phyloP scores from a whole-genome alignment of 2,888 invertebrate genomes.

The Stegophylla sp. region DNA sequence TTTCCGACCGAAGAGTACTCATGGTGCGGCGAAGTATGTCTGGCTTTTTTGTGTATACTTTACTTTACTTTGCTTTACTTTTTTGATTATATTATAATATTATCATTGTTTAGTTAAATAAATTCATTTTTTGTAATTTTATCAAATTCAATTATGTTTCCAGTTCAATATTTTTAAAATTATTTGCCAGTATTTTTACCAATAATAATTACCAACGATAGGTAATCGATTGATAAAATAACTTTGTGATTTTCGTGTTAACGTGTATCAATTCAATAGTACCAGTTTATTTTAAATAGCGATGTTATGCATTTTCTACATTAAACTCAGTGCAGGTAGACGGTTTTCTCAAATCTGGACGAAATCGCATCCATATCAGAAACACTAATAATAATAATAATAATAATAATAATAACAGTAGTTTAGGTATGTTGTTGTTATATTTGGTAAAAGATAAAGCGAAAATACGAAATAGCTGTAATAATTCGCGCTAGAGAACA shows the following conservation, averaged over 20 bases:
- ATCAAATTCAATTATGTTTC: too few species aligned
- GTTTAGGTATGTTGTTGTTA: background rate
- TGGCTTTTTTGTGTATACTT: too few species aligned
- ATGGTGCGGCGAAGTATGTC: too few species aligned
- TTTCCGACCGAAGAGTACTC: too few species aligned
- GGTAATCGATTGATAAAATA: too few species aligned
- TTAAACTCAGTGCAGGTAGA: background rate
- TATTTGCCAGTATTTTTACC: too few species aligned
- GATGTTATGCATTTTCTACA: background rate
- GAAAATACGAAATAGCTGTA: slow-evolving; percentile 9
- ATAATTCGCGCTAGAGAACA: slow-evolving; percentile 25
- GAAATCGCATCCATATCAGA: background rate
- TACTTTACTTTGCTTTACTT: too few species aligned
- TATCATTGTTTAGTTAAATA: background rate
- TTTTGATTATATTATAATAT: too few species aligned
- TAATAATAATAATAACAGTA: slow-evolving; percentile 10
- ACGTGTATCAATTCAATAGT: background rate
- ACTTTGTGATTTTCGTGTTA: too few species aligned
- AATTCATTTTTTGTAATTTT: too few species aligned
- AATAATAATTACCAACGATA: too few species aligned
- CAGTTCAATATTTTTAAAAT: background rate
- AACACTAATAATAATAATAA: slow-evolving; percentile 19
- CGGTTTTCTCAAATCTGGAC: background rate
- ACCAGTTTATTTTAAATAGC: background rate
- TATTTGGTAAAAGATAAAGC: slow-evolving; percentile 29